Evolutionary conservation across 2,888 invertebrate species (phyloP), one percentile per base, ranked within the genome.

Genomic region (Troides oblongomaculatus): DNA sequence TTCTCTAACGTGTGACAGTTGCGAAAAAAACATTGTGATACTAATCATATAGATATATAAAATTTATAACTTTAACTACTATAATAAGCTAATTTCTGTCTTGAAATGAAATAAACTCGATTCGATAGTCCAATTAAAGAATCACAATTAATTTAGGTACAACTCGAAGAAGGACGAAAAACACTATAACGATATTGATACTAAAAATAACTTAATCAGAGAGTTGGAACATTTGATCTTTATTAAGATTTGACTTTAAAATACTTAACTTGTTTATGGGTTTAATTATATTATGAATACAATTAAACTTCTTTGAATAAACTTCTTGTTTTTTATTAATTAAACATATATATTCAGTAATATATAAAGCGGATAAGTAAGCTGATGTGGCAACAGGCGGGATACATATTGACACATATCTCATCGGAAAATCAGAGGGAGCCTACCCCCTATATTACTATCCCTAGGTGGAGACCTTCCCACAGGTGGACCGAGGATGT

Each of bases 201-300:
- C 53, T 21, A 6, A 65, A 69, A 69, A 62, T 65, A 65, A 39
- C 69, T 69, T 62, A 30, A 65, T 65, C 57, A 56, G 53, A 5
- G 56, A 59, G 65, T 18, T n/a, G n/a, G 25, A 17, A 46, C 1
- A 46, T 68, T 68, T 23, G 60, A 57, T 64, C 60, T 60, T n/a
- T 7, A 53, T 39, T 59, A 4, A 64, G 60, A 61, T 25, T 64
- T 46, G n/a, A 53, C 53, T n/a, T 53, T 53, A n/a, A 53, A n/a
- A 53, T 18, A 18, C 18, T 18, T 30, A 30, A 18, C n/a, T 0
- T 14, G 14, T 12, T 53, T 53, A n/a, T n/a, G 53, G 53, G 5
- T 10, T 53, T 4, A n/a, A 53, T 12, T 46, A 2, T 12, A 14
- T 46, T 46, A 53, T 53, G 53, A n/a, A n/a, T 53, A 53, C 5